Evolutionary conservation across 2,797 vertebrate genomes (phyloP), one percentile per base, ranked within the genome.

Genomic region (Chelidonichthys spinosus): DNA sequence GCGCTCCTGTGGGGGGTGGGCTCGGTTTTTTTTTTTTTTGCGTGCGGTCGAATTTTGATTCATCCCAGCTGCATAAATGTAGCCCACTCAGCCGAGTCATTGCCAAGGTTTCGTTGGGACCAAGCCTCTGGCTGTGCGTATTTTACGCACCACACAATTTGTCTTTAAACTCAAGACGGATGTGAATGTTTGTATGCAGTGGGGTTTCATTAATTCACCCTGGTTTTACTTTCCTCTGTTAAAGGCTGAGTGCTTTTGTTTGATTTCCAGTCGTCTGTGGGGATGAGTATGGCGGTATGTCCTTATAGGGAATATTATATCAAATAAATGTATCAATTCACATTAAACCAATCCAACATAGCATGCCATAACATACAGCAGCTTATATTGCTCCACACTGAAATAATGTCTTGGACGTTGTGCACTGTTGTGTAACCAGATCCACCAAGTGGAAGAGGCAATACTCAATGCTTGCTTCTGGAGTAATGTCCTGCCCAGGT

Each of bases 1-100:
- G 66, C 69, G 68, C 11, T 64, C 69, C 77, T 78, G 73, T 2
- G 17, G 8, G 74, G 92, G 90, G 85, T 76, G 92, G 93, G 90
- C 75, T 86, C 65, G 25, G 25, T 25, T 25, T 2, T 25, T 69
- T 40, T 71, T 63, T 55, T 44, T 75, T 42, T 8, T 81, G 82
- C 85, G 80, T 78, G 53, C 18, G 33, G 58, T 18, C 10, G 4
- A 13, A 44, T 42, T 68, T 64, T 81, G 55, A 79, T 61, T 84
- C 53, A 70, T 9, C 25, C 60, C 50, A 69, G 54, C 59, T 74
- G 69, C 76, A 59, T 63, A 13, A 59, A 68, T 42, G 36, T 52
- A 32, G n/a, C n/a, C 47, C 18, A 66, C 47, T 71, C 66, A 50
- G 54, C 35, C 36, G 43, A 56, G n/a, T 76, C 69, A 73, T 63